These are phyloP conservation scores for Pocillopora damicornis DNA, from an alignment of 64 coral and sea anemone species.

Conservation along the genomic window DNA sequence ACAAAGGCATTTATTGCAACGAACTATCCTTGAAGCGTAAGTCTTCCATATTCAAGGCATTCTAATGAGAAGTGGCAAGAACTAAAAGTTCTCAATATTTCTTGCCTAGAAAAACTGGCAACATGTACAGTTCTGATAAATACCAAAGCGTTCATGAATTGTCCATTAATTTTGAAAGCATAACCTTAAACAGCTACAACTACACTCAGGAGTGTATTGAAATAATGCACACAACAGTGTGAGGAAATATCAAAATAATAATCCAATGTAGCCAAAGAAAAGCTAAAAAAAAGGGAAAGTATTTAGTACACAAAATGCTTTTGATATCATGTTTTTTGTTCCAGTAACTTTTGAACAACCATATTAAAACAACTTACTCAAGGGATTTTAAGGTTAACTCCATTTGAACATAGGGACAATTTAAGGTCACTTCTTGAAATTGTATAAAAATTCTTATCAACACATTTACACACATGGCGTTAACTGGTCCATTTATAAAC, in stretches of 20 bases:
- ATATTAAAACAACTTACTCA: not conserved
- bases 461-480: no score
- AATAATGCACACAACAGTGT: not conserved
- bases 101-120: constrained; percentile 20
- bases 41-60: constrained; percentile 14
- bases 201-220: constrained; percentile 3
- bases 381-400: not conserved
- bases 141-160: not conserved
- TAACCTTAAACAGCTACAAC: constrained; percentile 11
- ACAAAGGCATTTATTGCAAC: constrained; percentile 49
- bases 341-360: not conserved
- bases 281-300: constrained; percentile 1
- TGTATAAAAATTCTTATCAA: no score
- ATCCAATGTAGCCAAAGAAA: not conserved
- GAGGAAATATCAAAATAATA: no score
- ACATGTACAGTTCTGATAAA: constrained; percentile 13
- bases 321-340: not conserved
- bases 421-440: no score
- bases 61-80: constrained; percentile 4
- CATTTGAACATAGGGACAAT: no score
- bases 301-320: not conserved
- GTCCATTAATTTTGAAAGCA: not conserved
- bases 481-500: no score
- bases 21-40: not conserved
- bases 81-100: not conserved